These are phyloP conservation scores for Luscinia megarhynchos DNA, from an alignment of 2,797 vertebrate species.

Conservation along the genomic window DNA sequence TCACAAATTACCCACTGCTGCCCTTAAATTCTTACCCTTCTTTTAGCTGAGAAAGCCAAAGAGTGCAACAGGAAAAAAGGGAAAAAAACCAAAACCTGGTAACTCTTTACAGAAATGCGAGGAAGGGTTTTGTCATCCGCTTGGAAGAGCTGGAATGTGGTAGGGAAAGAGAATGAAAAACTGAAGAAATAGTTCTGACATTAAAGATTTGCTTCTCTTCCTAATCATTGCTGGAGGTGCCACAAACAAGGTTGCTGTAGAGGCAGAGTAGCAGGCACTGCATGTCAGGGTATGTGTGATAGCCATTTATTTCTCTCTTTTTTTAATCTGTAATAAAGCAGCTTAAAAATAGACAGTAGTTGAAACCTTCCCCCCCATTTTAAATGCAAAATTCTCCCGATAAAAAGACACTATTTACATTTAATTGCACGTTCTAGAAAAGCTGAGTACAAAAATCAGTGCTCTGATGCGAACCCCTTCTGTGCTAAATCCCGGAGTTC, in stretches of 20 bases:
- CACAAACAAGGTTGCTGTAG: background rate
- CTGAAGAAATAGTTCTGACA: background rate
- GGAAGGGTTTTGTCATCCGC: slow-evolving; percentile 41
- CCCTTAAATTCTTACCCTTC: background rate
- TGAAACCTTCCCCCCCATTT: background rate
- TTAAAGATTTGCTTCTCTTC: slow-evolving; percentile 66
- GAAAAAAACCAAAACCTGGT: background rate
- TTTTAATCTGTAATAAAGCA: background rate
- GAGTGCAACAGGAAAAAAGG: slow-evolving; percentile 58
- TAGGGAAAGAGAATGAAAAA: slow-evolving; percentile 39
- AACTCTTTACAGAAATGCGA: background rate
- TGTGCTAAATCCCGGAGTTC: background rate
- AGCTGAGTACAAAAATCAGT: slow-evolving; percentile 27
- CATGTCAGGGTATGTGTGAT: background rate
- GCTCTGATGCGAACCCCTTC: background rate
- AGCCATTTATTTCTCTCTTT: slow-evolving; percentile 24
- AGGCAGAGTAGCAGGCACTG: background rate
- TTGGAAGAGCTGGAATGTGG: background rate
- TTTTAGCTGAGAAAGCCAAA: background rate
- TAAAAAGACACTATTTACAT: slow-evolving; percentile 47
- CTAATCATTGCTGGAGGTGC: slow-evolving; percentile 56
- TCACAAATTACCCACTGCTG: background rate
- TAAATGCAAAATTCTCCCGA: background rate
- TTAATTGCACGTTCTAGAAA: background rate
- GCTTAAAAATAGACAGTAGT: slow-evolving; percentile 32